Evolutionary conservation across 1,140 invertebrate species (phyloP), one percentile per base, ranked within the genome.

Genomic region (Nymphalis io): DNA sequence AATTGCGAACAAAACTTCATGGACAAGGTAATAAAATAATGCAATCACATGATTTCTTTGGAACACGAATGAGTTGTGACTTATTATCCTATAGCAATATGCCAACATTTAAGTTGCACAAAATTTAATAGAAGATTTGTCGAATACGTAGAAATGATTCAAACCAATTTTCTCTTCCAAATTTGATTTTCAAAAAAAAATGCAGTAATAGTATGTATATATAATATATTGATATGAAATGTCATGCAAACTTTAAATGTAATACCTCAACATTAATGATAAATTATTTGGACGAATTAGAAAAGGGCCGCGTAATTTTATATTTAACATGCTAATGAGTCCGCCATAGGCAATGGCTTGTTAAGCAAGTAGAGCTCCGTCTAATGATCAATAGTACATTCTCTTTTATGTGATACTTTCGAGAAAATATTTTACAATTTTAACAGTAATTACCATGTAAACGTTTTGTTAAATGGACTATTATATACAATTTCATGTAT

Each of bases 311-410:
- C 61, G 72, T 63, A 61, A 70, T 72, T 42, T 72, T 63, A 53
- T 62, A 69, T 40, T 58, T 44, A 59, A 77, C 68, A 84, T 76
- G 79, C 75, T 87, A 88, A 88, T 83, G 79, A 82, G 81, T 67
- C 62, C 66, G 67, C 73, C 73, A 81, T 81, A 82, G 73, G 70
- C 72, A 77, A 87, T 81, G 82, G 79, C 79, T 85, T 81, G 81
- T 84, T 87, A 76, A 78, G 58, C 76, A 87, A 84, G 74, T 83
- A 75, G 84, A 70, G 70, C 85, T 72, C 76, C 75, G 76, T 78
- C 72, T 79, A 73, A 80, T 86, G 76, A 86, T 89, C 83, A 82
- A 83, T 85, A 85, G 44, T 5, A 48, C 58, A 59, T 48, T 67
- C 39, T 67, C 51, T 67, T 65, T 67, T 60, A 60, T 27, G 51